These are phyloP conservation scores for Fragum whitleyi DNA, from an alignment of 2,888 invertebrate species.

Conservation along the genomic window DNA sequence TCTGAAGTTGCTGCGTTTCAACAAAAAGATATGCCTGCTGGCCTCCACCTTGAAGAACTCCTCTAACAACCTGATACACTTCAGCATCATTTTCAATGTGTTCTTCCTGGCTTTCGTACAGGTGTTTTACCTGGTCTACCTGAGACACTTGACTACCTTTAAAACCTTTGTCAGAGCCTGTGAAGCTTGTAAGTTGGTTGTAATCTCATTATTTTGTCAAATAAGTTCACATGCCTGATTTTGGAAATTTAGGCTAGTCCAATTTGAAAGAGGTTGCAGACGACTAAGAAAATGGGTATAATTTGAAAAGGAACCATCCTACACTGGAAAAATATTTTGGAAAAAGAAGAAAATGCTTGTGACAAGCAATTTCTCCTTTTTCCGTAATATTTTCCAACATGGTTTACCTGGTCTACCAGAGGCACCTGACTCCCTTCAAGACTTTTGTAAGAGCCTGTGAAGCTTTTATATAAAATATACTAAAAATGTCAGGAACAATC, in stretches of 20 bases:
- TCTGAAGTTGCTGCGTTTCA: slow-evolving; percentile 86
- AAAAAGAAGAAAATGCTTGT: not conserved
- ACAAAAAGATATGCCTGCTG: slow-evolving; percentile 83
- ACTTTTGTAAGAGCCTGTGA: too few species aligned
- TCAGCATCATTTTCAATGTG: slow-evolving; percentile 84
- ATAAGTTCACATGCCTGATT: too few species aligned
- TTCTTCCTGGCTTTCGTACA: slow-evolving; percentile 84
- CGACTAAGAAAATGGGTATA: too few species aligned
- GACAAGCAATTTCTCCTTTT: not conserved
- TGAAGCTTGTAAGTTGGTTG: slow-evolving; percentile 74
- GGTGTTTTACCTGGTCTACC: slow-evolving; percentile 83
- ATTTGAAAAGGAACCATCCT: too few species aligned
- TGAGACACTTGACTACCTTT: slow-evolving; percentile 73
- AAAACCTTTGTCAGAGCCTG: slow-evolving; percentile 71
- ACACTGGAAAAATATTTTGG: not conserved
- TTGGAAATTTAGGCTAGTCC: too few species aligned
- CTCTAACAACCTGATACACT: slow-evolving; percentile 79
- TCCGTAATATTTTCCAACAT: too few species aligned
- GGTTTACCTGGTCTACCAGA: too few species aligned
- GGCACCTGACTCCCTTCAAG: too few species aligned
- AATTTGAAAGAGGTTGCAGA: too few species aligned
- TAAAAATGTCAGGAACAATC: too few species aligned
- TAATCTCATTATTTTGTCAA: not conserved
- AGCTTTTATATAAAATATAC: too few species aligned
- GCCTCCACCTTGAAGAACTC: slow-evolving; percentile 81